Percentiles rank a stretch among this genome's conserved stretches.
These are phyloP conservation scores for Petrocephalus zakoni DNA, from an alignment of 2,113 vertebrate species.

Conservation along the genomic window DNA sequence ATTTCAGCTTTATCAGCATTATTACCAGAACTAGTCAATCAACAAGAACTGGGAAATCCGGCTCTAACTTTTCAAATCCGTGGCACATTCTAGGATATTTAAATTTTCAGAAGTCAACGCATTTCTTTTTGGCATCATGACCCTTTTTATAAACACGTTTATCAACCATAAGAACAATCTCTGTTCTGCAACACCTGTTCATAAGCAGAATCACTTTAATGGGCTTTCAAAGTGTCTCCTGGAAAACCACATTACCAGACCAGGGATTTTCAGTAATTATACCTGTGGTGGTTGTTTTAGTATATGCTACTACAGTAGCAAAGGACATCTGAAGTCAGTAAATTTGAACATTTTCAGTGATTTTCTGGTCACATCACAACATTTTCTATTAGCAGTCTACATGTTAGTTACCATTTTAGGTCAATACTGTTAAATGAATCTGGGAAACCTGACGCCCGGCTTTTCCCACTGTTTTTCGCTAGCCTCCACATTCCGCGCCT, in stretches of 20 bases:
- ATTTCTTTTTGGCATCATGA: slow-evolving; percentile 32
- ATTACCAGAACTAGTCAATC: neutral
- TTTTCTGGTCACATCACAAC: neutral
- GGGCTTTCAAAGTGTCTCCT: slow-evolving; percentile 22
- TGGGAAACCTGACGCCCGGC: neutral
- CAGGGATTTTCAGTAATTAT: neutral
- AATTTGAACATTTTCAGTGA: neutral
- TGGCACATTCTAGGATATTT: neutral
- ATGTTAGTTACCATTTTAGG: neutral
- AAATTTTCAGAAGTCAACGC: neutral
- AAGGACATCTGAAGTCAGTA: neutral
- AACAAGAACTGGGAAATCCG: neutral
- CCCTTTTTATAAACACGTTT: slow-evolving; percentile 34
- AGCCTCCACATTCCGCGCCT: slow-evolving; percentile 3
- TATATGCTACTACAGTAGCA: neutral
- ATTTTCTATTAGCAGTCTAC: neutral
- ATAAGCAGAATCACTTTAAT: slow-evolving; percentile 17
- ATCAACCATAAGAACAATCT: slow-evolving; percentile 27
- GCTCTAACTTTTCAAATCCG: neutral
- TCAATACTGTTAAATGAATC: neutral
- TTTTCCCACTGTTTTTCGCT: neutral
- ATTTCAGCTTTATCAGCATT: neutral
- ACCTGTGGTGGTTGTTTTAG: neutral
- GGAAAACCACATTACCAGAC: neutral
- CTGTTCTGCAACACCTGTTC: slow-evolving; percentile 16